These are phyloP conservation scores for Amblyopsis rosae DNA, from an alignment of 2,113 vertebrate genomes.

Conservation along the genomic window DNA sequence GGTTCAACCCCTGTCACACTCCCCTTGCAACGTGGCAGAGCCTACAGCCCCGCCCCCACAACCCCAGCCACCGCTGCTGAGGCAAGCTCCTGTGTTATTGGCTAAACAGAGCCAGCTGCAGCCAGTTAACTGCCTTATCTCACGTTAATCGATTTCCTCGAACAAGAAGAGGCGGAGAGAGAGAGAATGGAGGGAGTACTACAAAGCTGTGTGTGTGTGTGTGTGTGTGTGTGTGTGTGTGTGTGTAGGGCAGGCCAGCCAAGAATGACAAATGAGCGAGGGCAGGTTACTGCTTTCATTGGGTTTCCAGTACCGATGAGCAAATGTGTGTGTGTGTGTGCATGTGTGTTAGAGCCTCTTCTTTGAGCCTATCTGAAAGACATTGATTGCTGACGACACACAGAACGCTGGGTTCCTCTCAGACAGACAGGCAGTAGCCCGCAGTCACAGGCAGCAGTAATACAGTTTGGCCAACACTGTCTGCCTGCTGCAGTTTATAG, in stretches of 20 bases:
- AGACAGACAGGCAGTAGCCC: slow-evolving; percentile 1
- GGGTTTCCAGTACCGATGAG: not conserved
- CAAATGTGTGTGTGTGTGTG: slow-evolving; percentile 7
- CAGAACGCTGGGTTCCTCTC: slow-evolving; percentile 10
- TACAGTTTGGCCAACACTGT: not conserved
- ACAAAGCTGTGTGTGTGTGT: slow-evolving; percentile 17
- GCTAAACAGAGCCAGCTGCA: slow-evolving; percentile 74
- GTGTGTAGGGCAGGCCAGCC: slow-evolving; percentile 15
- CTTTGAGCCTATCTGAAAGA: slow-evolving; percentile 12
- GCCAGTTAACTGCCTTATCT: slow-evolving; percentile 72
- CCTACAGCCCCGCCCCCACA: slow-evolving; percentile 26
- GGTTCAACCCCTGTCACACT: slow-evolving; percentile 39
- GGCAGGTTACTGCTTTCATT: slow-evolving; percentile 32
- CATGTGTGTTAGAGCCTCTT: slow-evolving; percentile 9
- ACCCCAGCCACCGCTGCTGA: slow-evolving; percentile 36
- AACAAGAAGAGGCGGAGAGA: slow-evolving; percentile 52
- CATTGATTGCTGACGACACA: slow-evolving; percentile 19
- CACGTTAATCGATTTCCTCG: slow-evolving; percentile 65
- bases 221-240: slow-evolving; percentile 24
- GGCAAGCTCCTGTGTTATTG: slow-evolving; percentile 67
- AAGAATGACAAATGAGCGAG: slow-evolving; percentile 23
- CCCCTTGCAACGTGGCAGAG: slow-evolving; percentile 33
- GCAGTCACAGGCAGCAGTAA: not conserved
- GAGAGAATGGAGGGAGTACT: slow-evolving; percentile 44
- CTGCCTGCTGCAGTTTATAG: not conserved